Base-by-base conservation (phyloP, 2,113 vertebrate species). In the Phalacrocorax pelagicus region DNA sequence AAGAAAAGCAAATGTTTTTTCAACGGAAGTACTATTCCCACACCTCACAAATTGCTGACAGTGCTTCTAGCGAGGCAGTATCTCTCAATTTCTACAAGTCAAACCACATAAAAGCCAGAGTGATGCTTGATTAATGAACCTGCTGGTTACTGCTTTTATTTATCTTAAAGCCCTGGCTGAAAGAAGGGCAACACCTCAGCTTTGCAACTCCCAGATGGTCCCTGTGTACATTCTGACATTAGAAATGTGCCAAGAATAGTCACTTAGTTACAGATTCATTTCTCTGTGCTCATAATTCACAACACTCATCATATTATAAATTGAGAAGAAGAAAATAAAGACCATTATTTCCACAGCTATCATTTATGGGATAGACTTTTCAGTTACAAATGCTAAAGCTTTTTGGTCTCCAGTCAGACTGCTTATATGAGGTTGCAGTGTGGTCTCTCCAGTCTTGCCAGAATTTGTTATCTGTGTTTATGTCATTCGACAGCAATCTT, bases 1-100 rank as follows among this genome's bases (percentile, higher is more conserved):
- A 94, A 92, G 90, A 72, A 96, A 97, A 77, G 70, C 46, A 82
- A 90, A 91, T 71, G 69, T 87, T 96, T 97, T 91, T 88, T 88
- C 73, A 94, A 78, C 61, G 58, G 78, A 88, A 81, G 70, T 57
- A 66, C 57, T 49, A 66, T 66, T 92, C 58, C 65, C 63, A 96
- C 78, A 96, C 61, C 58, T 92, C 42, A 79, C 65, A 67, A 88
- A 96, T 72, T 91, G 77, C 38, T 19, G 47, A 74, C 27, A 59
- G 38, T 57, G 70, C 61, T 95, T 94, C 80, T 75, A 90, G 17
- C 0, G 34, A 95, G 84, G 70, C 32, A 1, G 5, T 61, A 58
- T 91, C 66, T 90, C 85, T 94, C 81, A 58, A 36, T 81, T 94
- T 95, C 40, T 78, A 67, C 72, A 93, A 86, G 87, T 96, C 79